Conservation (phyloP, 2,888 invertebrate genomes). For the Mimumesa dahlbomi region DNA sequence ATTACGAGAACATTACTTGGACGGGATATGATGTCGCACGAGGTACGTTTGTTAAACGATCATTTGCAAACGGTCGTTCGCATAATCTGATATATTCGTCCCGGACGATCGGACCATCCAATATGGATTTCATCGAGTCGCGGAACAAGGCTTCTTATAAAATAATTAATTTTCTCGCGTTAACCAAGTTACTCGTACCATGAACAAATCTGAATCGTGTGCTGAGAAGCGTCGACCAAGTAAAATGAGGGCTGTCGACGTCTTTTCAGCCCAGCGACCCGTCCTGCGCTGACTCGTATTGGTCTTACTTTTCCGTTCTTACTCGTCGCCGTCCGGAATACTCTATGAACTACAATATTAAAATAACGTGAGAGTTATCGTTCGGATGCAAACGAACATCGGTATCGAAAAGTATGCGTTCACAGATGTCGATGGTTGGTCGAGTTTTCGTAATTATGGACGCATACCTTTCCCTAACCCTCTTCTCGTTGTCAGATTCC, state of each 20-base stretch:
- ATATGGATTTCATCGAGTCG: constrained; percentile 18
- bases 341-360: background rate
- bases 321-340: constrained; percentile 3
- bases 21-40: constrained; percentile 33
- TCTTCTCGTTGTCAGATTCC: background rate
- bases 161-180: background rate
- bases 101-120: constrained; percentile 16
- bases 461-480: too few species aligned
- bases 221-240: background rate
- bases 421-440: background rate
- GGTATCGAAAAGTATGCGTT: background rate
- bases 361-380: too few species aligned
- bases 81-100: background rate
- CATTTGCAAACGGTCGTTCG: constrained; percentile 1
- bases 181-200: background rate
- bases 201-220: constrained; percentile 1
- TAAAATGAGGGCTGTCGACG: too few species aligned
- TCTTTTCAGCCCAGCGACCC: too few species aligned
- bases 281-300: too few species aligned
- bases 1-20: constrained; percentile 38
- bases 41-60: background rate
- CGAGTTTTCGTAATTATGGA: too few species aligned
- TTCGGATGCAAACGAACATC: background rate
- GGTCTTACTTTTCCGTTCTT: background rate
- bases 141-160: background rate